phyloP scores from a whole-genome alignment of 37 sponge, comb jelly and placozoan species.

The Theonella swinhoei region DNA sequence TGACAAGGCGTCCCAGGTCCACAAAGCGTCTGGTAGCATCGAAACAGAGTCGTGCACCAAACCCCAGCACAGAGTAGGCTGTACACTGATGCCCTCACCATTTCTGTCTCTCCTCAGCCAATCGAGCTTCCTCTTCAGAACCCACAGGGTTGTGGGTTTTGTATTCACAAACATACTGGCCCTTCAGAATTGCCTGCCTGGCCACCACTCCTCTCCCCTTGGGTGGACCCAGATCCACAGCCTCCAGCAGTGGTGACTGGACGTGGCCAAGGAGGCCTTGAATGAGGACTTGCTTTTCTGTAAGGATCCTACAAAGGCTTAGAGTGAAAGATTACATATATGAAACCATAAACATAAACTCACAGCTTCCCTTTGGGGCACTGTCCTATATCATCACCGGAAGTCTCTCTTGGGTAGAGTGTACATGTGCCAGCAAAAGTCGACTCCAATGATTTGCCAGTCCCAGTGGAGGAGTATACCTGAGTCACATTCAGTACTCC shows the following conservation, averaged over 20 bases:
- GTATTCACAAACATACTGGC: background rate
- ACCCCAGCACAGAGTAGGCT: background rate
- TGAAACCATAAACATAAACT: too few species aligned
- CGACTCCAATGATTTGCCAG: too few species aligned
- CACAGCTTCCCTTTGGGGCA: too few species aligned
- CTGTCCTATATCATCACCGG: too few species aligned
- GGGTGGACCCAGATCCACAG: background rate
- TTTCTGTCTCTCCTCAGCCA: background rate
- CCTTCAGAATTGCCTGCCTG: background rate
- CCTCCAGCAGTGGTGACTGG: background rate
- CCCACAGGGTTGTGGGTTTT: background rate
- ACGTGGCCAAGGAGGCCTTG: background rate
- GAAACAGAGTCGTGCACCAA: background rate
- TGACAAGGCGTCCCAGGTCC: background rate
- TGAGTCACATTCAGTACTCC: too few species aligned
- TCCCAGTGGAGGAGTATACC: too few species aligned
- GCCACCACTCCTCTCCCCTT: background rate
- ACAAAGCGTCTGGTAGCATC: background rate
- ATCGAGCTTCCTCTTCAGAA: background rate
- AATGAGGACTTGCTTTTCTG: background rate
- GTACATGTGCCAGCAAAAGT: too few species aligned
- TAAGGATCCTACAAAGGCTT: background rate
- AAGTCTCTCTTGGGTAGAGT: too few species aligned
- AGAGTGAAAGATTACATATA: too few species aligned
- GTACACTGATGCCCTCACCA: too few species aligned